A percentile compares a stretch with the other conserved stretches of the same genome.
phyloP scores from a whole-genome alignment of 2,113 vertebrate genomes.

The Carassius carassius region DNA sequence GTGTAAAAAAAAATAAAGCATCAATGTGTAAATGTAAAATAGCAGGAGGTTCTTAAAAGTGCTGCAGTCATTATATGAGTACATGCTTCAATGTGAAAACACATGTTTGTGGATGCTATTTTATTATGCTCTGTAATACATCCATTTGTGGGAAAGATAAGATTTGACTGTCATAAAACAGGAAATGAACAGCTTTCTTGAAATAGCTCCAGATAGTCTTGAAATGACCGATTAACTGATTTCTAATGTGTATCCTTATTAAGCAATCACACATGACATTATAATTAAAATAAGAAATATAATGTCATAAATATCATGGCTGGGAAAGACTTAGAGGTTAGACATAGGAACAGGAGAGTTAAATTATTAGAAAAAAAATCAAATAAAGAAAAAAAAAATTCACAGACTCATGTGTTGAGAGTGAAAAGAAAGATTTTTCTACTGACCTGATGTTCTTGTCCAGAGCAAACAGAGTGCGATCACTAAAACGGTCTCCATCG shows the following conservation, averaged over 20 bases:
- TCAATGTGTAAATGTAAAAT: not conserved
- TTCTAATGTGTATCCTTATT: not conserved
- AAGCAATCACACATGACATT: not conserved
- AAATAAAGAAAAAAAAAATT: too few species aligned
- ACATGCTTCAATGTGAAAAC: not conserved
- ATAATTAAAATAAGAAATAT: not conserved
- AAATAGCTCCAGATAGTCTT: not conserved
- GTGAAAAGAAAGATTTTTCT: not conserved
- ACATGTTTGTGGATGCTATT: not conserved
- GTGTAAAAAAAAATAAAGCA: not conserved
- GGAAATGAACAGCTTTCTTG: not conserved
- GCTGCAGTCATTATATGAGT: not conserved
- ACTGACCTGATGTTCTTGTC: slow-evolving; percentile 14
- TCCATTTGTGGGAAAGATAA: not conserved
- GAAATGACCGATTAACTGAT: not conserved
- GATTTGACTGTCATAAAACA: not conserved
- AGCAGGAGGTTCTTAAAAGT: not conserved
- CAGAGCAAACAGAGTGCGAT: slow-evolving; percentile 11
- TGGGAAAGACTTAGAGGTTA: not conserved
- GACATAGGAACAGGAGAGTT: not conserved
- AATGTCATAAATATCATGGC: not conserved
- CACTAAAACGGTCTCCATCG: not conserved
- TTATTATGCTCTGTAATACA: not conserved
- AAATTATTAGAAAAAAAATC: too few species aligned
- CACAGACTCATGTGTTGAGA: not conserved